Base-by-base conservation (phyloP, 2,113 vertebrate genomes). In the Paralichthys olivaceus region DNA sequence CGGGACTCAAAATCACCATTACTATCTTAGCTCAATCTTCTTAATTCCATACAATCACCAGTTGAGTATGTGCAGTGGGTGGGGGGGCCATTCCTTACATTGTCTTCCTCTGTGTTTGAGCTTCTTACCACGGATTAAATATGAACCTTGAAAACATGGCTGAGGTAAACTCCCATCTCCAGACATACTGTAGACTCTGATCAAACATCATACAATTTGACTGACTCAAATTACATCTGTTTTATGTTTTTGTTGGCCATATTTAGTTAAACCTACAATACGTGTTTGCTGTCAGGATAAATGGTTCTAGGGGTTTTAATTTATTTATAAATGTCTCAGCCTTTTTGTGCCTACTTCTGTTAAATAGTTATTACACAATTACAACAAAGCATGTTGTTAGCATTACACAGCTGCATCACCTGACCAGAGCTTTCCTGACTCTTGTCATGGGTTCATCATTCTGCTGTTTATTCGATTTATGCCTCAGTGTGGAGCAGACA, bases 371-470 rank as follows among this genome's bases (percentile, higher is more conserved):
- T 62, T 70, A 43, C 28, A 59, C 11, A 47, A 32, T 53, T 51
- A 75, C 17, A 72, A 67, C 80, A 69, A 70, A 74, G 22, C 37
- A 63, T 32, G 65, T 64, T 29, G 66, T 77, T 26, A 40, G 22
- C 14, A 74, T 83, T 49, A 43, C n/a, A 23, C 37, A 61, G 26
- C 49, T 43, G n/a, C 47, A 64, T 64, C 45, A 59, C 17, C 67
- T 32, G 60, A 76, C 84, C 72, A 69, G 73, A 70, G 65, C 40
- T 62, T 82, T 84, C 80, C 34, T 57, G 47, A 22, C 68, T 81
- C 67, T 66, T 0, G 4, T 69, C 78, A 70, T 22, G 51, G 56
- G 75, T 57, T 61, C 79, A 73, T 68, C 56, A 22, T 56, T 62
- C 22, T 69, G 43, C 76, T 29, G 37, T 75, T 61, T 73, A 82